Evolutionary conservation across 2,888 invertebrate genomes (phyloP).

Genomic region (Laothoe populi): DNA sequence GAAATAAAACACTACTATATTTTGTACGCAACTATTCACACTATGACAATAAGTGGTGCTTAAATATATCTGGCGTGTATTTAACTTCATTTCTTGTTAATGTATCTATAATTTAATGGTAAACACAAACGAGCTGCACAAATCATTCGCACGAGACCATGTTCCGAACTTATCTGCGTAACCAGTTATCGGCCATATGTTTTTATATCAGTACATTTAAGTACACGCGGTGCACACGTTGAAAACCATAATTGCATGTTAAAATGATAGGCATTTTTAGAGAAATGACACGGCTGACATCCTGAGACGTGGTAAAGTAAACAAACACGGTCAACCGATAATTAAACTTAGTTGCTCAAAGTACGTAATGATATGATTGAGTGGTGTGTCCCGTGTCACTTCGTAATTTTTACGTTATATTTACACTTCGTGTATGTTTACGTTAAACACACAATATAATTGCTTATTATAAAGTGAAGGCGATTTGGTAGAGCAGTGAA

Average conservation of each 20-base stretch:
- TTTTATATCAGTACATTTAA: slow-evolving; percentile 46
- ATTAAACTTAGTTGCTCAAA: slow-evolving; percentile 47
- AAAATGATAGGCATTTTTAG: slow-evolving; percentile 47
- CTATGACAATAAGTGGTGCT: slow-evolving; percentile 43
- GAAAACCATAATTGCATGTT: slow-evolving; percentile 43
- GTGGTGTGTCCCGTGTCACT: slow-evolving; percentile 55
- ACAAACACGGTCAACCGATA: slow-evolving; percentile 53
- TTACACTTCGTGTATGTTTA: no score
- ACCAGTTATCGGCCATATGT: slow-evolving; percentile 44
- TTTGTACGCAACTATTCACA: slow-evolving; percentile 32
- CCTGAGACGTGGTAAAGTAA: slow-evolving; percentile 48
- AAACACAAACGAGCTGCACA: slow-evolving; percentile 45
- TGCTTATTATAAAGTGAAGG: no score
- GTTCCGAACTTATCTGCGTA: slow-evolving; percentile 38
- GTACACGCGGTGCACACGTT: slow-evolving; percentile 37
- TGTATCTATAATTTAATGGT: slow-evolving; percentile 48
- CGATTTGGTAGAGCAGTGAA: no score
- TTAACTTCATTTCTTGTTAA: slow-evolving; percentile 40
- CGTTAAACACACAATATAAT: neutral
- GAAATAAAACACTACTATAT: slow-evolving; percentile 25
- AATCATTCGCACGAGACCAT: slow-evolving; percentile 47
- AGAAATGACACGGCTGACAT: slow-evolving; percentile 44
- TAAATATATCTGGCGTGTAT: slow-evolving; percentile 43
- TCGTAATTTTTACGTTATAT: slow-evolving; percentile 45
- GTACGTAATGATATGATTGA: slow-evolving; percentile 57